These are phyloP conservation scores for Sprattus sprattus DNA, from an alignment of 2,113 vertebrate genomes.

Conservation along the genomic window DNA sequence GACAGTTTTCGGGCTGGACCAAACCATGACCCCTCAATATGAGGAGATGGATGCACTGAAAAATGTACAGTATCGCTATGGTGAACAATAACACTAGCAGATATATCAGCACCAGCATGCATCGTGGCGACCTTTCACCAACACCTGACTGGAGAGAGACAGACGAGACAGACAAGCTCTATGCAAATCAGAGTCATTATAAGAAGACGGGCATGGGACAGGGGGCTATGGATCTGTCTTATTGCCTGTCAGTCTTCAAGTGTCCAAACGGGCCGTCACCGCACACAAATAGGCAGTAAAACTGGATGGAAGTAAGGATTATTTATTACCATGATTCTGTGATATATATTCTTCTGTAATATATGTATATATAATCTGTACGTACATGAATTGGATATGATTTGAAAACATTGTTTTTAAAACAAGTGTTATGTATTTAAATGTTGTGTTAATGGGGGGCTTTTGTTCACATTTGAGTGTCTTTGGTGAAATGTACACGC, in stretches of 20 bases:
- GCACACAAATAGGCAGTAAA: background rate
- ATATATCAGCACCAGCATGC: conserved; percentile 20
- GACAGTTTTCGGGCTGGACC: background rate
- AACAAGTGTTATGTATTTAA: background rate
- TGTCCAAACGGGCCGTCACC: background rate
- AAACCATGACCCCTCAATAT: background rate
- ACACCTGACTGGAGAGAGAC: background rate
- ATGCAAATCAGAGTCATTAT: background rate
- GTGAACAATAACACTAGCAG: conserved; percentile 27
- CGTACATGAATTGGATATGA: background rate
- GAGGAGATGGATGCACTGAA: background rate
- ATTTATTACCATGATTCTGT: too few species aligned
- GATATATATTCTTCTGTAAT: too few species aligned
- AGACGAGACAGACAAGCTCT: background rate
- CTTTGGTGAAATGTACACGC: background rate
- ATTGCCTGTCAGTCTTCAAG: background rate
- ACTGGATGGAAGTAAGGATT: too few species aligned
- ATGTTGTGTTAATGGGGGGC: background rate
- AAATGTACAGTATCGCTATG: background rate
- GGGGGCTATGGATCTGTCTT: background rate
- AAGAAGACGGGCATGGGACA: background rate
- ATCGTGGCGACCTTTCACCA: background rate
- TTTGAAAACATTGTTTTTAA: background rate
- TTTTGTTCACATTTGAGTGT: background rate
- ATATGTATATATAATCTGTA: background rate